Evolutionary conservation across 2,113 vertebrate genomes (phyloP).

Genomic region (Toxotes chatareus): DNA sequence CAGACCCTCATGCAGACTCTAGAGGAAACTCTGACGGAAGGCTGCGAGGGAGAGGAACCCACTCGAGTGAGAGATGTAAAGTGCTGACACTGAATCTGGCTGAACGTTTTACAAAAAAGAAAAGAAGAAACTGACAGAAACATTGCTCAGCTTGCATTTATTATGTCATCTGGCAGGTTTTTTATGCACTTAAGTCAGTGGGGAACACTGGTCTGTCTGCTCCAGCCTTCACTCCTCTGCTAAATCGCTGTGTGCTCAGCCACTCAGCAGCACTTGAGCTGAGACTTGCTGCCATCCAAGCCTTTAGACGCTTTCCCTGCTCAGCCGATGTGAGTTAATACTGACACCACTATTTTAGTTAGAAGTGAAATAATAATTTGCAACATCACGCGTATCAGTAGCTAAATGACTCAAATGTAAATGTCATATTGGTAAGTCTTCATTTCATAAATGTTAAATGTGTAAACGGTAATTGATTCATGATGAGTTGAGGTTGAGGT

Average conservation of each 20-base stretch:
- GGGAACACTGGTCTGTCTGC: conserved; percentile 86
- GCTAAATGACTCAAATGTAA: not conserved
- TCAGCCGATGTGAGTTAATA: conserved; percentile 80
- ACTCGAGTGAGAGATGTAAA: conserved; percentile 8
- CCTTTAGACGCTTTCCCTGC: conserved; percentile 90
- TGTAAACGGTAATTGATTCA: conserved; percentile 47
- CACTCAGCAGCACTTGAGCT: conserved; percentile 68
- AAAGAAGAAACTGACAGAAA: not conserved
- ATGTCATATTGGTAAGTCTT: not conserved
- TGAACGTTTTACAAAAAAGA: not conserved
- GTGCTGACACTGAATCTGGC: not conserved
- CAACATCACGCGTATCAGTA: not conserved
- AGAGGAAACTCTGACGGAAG: conserved; percentile 74
- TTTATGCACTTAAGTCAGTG: conserved; percentile 86
- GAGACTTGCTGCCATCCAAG: conserved; percentile 85
- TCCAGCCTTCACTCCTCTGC: conserved; percentile 67
- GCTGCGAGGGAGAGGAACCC: conserved; percentile 71
- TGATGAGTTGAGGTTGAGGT: conserved; percentile 47
- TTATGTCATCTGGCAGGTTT: conserved; percentile 77
- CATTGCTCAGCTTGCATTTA: not conserved
- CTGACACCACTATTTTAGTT: not conserved
- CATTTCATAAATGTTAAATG: not conserved
- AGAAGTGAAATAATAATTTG: not conserved
- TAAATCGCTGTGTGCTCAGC: conserved; percentile 79
- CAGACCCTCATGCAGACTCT: conserved; percentile 80